Conservation (phyloP, 1,140 invertebrate species). For the Lerema accius region DNA sequence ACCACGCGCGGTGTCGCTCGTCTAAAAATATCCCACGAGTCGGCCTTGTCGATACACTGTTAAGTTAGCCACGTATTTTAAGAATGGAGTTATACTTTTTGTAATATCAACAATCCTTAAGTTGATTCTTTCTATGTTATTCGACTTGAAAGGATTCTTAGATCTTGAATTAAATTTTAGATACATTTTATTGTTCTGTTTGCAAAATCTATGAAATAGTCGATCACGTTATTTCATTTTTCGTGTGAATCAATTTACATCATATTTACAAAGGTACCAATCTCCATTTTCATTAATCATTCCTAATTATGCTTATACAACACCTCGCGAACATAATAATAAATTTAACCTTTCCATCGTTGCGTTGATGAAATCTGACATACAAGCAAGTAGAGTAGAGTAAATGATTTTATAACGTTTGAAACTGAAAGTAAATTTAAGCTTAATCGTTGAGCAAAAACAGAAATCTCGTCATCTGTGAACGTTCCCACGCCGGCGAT, state of each 20-base stretch:
- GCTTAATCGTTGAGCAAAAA: slow-evolving; percentile 47
- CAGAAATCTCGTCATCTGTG: slow-evolving; percentile 45
- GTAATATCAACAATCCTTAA: slow-evolving; percentile 1
- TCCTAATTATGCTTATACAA: too few relatives aligned
- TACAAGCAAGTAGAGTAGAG: neutral
- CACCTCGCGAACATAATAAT: neutral
- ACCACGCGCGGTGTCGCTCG: slow-evolving; percentile 17
- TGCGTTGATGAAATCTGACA: neutral
- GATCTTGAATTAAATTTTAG: too few relatives aligned
- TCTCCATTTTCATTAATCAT: too few relatives aligned
- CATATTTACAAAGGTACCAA: too few relatives aligned
- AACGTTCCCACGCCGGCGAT: slow-evolving; percentile 42
- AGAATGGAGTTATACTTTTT: slow-evolving; percentile 16
- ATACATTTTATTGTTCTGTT: too few relatives aligned
- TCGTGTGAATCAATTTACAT: too few relatives aligned
- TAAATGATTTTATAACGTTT: neutral
- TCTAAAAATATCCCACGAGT: slow-evolving; percentile 24
- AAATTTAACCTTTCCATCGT: neutral
- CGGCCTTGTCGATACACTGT: slow-evolving; percentile 29
- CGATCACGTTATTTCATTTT: too few relatives aligned
- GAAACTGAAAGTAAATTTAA: slow-evolving; percentile 39
- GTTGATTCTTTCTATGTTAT: slow-evolving; percentile 3
- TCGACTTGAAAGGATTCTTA: too few relatives aligned
- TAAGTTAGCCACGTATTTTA: slow-evolving; percentile 23
- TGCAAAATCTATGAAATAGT: too few relatives aligned